A percentile compares a stretch with the other conserved stretches of the same genome.
Conservation (phyloP, 1,140 invertebrate species). For the Babylonia areolata region DNA sequence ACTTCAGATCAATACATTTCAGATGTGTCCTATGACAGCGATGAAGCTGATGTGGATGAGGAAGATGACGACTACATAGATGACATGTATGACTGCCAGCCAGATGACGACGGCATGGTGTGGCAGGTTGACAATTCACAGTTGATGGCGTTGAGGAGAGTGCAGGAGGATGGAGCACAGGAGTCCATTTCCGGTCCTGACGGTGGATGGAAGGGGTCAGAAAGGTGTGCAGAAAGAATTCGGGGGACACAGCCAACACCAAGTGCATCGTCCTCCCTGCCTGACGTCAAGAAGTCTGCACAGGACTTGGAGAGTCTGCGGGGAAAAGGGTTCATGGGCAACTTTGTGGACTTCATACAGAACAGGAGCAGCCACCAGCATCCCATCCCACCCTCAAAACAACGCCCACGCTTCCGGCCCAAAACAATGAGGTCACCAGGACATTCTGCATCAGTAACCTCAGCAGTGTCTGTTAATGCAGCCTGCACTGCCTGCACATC, state of each 20-base stretch:
- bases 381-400: neutral
- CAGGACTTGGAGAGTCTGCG: slow-evolving; percentile 31
- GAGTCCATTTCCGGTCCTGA: neutral
- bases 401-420: neutral
- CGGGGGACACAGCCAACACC: neutral
- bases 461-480: neutral
- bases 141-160: too few relatives aligned
- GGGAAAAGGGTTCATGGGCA: slow-evolving; percentile 39
- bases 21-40: slow-evolving; percentile 21
- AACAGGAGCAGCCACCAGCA: neutral
- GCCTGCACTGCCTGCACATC: neutral
- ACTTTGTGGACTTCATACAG: slow-evolving; percentile 46
- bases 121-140: neutral
- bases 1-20: slow-evolving; percentile 34
- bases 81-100: neutral
- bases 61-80: slow-evolving; percentile 34
- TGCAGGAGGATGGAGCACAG: too few relatives aligned
- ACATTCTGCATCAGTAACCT: neutral
- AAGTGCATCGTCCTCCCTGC: neutral
- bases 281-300: neutral
- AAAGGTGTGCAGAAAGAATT: too few relatives aligned
- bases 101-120: neutral
- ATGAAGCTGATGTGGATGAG: slow-evolving; percentile 36
- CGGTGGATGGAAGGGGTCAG: neutral
- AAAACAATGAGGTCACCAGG: neutral